Conservation (phyloP, 2,888 invertebrate genomes). For the Arge pagana region DNA sequence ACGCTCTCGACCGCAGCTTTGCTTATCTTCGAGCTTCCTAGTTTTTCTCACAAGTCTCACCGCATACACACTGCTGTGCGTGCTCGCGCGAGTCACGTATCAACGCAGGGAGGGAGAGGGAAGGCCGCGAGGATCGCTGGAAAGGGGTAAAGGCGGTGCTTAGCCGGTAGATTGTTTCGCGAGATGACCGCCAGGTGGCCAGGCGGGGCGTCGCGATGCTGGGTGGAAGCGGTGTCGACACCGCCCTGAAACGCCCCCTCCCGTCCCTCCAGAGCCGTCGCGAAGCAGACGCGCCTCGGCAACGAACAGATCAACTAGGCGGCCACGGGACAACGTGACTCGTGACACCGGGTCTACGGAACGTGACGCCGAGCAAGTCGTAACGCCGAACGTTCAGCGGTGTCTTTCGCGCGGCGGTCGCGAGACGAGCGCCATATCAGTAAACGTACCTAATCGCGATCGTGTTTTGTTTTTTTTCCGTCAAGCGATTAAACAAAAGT, state of each 20-base stretch:
- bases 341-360: conserved; percentile 40
- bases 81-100: not conserved
- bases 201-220: conserved; percentile 7
- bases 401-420: too few relatives aligned
- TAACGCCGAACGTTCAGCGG: too few relatives aligned
- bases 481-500: too few relatives aligned
- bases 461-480: too few relatives aligned
- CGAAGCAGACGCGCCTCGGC: conserved; percentile 55
- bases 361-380: too few relatives aligned
- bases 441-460: too few relatives aligned
- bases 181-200: conserved; percentile 32
- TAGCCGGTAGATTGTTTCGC: not conserved
- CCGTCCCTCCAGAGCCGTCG: conserved; percentile 44
- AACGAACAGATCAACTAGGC: conserved; percentile 55
- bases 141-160: conserved; percentile 8
- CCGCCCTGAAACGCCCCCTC: conserved; percentile 46
- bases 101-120: not conserved
- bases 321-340: conserved; percentile 29
- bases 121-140: not conserved
- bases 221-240: conserved; percentile 13
- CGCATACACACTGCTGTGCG: not conserved
- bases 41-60: too few relatives aligned
- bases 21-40: too few relatives aligned
- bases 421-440: too few relatives aligned
- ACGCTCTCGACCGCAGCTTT: not conserved